Evolutionary conservation across 2,888 invertebrate genomes (phyloP).

Genomic region (Protula sp.): DNA sequence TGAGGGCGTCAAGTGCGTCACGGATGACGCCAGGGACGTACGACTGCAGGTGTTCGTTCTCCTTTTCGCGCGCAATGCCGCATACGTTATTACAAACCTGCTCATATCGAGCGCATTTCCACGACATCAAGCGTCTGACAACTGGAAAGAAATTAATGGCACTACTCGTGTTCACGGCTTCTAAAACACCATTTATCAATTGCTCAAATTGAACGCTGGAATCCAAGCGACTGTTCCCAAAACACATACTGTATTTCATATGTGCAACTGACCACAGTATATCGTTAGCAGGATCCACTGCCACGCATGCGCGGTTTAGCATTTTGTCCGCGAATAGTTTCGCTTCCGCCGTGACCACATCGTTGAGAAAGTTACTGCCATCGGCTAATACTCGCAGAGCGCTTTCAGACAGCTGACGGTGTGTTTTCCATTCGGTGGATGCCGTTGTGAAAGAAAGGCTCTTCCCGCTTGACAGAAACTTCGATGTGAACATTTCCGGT

Average conservation of each 20-base stretch:
- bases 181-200: slow-evolving; percentile 12
- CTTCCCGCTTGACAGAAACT: slow-evolving; percentile 38
- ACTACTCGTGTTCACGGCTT: slow-evolving; percentile 13
- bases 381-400: slow-evolving; percentile 32
- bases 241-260: slow-evolving; percentile 20
- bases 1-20: slow-evolving; percentile 42
- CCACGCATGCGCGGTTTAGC: slow-evolving; percentile 17
- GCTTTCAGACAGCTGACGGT: slow-evolving; percentile 36
- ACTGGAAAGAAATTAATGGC: slow-evolving; percentile 15
- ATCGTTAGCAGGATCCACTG: slow-evolving; percentile 36
- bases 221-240: slow-evolving; percentile 16
- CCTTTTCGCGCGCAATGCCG: slow-evolving; percentile 32
- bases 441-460: slow-evolving; percentile 43
- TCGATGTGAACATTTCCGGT: slow-evolving; percentile 41
- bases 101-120: slow-evolving; percentile 19
- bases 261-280: slow-evolving; percentile 22
- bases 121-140: slow-evolving; percentile 4
- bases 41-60: slow-evolving; percentile 33
- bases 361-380: slow-evolving; percentile 23
- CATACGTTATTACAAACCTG: slow-evolving; percentile 34
- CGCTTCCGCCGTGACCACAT: slow-evolving; percentile 32
- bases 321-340: slow-evolving; percentile 27
- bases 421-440: slow-evolving; percentile 35
- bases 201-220: slow-evolving; percentile 7
- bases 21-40: slow-evolving; percentile 31